These are phyloP conservation scores for Torymus tubicola DNA, from an alignment of 2,888 invertebrate species.

Conservation along the genomic window DNA sequence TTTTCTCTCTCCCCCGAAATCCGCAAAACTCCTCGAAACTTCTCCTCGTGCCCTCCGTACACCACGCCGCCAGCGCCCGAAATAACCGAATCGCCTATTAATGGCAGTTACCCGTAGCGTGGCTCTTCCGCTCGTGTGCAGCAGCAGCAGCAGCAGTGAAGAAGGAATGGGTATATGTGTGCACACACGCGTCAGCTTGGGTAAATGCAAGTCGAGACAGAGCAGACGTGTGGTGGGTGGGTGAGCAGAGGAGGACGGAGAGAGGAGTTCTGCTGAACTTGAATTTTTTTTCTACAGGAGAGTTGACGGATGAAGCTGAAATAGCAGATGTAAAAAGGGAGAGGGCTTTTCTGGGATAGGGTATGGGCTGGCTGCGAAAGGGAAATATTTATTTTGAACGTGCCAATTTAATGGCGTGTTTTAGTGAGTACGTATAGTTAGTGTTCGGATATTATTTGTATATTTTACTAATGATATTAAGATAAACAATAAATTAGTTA, in stretches of 20 bases:
- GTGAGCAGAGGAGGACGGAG: no score
- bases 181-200: neutral
- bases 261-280: conserved; percentile 32
- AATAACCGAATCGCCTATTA: conserved; percentile 50
- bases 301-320: neutral
- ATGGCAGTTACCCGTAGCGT: neutral
- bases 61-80: conserved; percentile 3
- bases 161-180: neutral
- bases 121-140: conserved; percentile 30
- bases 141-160: neutral
- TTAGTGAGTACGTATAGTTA: no score
- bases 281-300: conserved; percentile 13
- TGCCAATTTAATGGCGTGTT: no score
- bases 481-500: no score
- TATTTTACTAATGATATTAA: no score
- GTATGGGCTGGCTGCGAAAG: no score
- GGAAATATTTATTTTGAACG: no score
- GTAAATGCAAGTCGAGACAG: neutral
- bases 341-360: no score
- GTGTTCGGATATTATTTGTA: no score
- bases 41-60: conserved; percentile 11
- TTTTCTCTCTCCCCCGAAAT: conserved; percentile 23
- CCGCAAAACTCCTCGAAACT: conserved; percentile 43
- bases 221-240: neutral
- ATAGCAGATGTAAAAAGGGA: conserved; percentile 1